Evolutionary conservation across 2,113 vertebrate genomes (phyloP), one percentile per base, ranked within the genome.

Genomic region (Hippocampus zosterae): DNA sequence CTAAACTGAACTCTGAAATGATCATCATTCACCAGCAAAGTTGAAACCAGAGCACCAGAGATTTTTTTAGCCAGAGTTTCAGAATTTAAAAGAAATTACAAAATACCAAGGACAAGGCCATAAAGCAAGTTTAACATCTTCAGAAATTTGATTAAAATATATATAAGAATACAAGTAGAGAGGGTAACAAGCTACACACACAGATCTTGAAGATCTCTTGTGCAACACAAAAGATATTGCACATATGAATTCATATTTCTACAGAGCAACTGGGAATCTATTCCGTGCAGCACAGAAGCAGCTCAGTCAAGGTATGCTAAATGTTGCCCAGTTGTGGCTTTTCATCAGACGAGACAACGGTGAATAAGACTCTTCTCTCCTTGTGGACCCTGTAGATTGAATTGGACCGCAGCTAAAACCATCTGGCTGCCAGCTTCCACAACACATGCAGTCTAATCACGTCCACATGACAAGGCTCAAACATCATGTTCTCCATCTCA

Each of bases 341-440:
- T 78, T 82, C 64, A 74, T 76, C 65, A 59, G 59, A 73, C 55
- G 70, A 81, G 76, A 76, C 71, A 61, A 73, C 80, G 77, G 71
- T 80, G 67, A 84, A 76, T 29, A 64, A 73, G 75, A 76, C 71
- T 77, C 56, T 78, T 82, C 62, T 85, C 70, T 84, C 59, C 62
- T 75, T 37, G 62, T 37, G 33, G 62, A 85, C 80, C 75, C 75
- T 53, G 67, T 81, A 84, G 87, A 87, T 78, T 82, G 82, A 75
- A 82, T 76, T 81, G 87, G 87, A 81, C 76, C 74, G 76, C 76
- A 60, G 63, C 74, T 72, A 40, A 75, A 79, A 71, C 74, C 85
- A 91, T 89, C 84, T 88, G 89, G 86, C 83, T 74, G 69, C 79
- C 79, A 88, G 84, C 67, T 81, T 72, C 64, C 48, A 74, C 81